Base-by-base conservation (phyloP, 2,888 invertebrate genomes). In the Apamea epomidion region DNA sequence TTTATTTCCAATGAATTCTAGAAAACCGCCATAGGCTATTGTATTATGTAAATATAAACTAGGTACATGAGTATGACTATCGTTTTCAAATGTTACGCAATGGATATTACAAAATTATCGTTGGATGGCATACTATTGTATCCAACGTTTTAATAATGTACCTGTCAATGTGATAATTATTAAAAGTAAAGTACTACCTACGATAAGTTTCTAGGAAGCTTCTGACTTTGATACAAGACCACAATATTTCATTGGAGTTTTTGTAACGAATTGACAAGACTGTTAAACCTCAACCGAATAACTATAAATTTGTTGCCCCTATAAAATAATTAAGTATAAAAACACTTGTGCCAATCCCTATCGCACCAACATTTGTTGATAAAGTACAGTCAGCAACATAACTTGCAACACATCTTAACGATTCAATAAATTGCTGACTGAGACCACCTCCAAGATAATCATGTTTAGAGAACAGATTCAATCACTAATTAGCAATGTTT, bases 41-140 rank as follows among this genome's bases (percentile, higher is more conserved):
- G 7, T 58, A 65, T 87, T 87, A 85, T 80, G 78, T 82, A 85
- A 86, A 72, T 75, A 14, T 64, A 42, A 80, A 65, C 60, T 68
- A 77, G 60, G 68, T 58, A 76, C 76, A 78, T 51, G 76, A 73
- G 14, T 76, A 76, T 64, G 74, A 48, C 75, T 74, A 78, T 80
- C 82, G 29, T 70, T 82, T 88, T 67, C 42, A 58, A 60, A 60
- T 32, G 25, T 86, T 82, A 77, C 48, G 82, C 54, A 87, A 86
- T 51, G 2, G 12, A 21, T 78, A 60, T 85, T 85, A 65, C 79
- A 75, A 88, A 79, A 88, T 82, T 65, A 71, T 72, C 45, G 48
- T 67, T 6, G 32, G 74, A 62, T 68, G 81, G 25, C 45, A 69
- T 48, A 79, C 58, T 76, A 76, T 76, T 48, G 73, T 82, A 73